phyloP scores from a whole-genome alignment of 2,797 vertebrate genomes.

The Macroramphosus scolopax region DNA sequence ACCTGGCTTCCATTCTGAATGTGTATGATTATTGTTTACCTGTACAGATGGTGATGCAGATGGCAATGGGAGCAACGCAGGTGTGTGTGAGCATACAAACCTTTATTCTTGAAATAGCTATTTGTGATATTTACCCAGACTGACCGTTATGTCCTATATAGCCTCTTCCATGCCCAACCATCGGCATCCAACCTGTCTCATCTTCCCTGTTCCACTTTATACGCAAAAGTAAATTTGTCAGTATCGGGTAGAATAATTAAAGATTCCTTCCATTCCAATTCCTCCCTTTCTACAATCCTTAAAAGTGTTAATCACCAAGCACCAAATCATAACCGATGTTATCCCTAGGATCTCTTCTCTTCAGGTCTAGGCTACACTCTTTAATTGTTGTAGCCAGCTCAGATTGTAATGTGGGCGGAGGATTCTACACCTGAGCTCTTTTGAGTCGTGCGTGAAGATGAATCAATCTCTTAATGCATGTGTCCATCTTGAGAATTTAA shows the following conservation, averaged over 20 bases:
- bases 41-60: slow-evolving; percentile 81
- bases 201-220: slow-evolving; percentile 4
- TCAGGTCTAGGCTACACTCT: too few species aligned
- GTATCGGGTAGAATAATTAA: too few species aligned
- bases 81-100: slow-evolving; percentile 63
- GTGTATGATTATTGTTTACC: slow-evolving; percentile 72
- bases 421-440: too few species aligned
- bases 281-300: slow-evolving; percentile 4
- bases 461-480: too few species aligned
- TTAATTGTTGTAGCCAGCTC: too few species aligned
- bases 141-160: slow-evolving; percentile 6
- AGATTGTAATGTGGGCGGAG: too few species aligned
- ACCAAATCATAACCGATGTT: background rate
- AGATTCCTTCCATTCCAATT: background rate
- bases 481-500: too few species aligned
- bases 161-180: slow-evolving; percentile 16
- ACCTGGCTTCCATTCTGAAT: slow-evolving; percentile 60
- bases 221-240: too few species aligned
- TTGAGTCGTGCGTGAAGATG: too few species aligned
- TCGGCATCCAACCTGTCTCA: slow-evolving; percentile 26
- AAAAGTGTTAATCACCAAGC: slow-evolving; percentile 1
- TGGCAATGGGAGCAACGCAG: slow-evolving; percentile 80
- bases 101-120: slow-evolving; percentile 21
- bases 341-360: too few species aligned
- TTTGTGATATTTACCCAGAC: slow-evolving; percentile 36